A percentile compares a stretch with the other conserved stretches of the same genome.
These are phyloP conservation scores for Aphyosemion australe DNA, from an alignment of 2,113 vertebrate species.

Conservation along the genomic window DNA sequence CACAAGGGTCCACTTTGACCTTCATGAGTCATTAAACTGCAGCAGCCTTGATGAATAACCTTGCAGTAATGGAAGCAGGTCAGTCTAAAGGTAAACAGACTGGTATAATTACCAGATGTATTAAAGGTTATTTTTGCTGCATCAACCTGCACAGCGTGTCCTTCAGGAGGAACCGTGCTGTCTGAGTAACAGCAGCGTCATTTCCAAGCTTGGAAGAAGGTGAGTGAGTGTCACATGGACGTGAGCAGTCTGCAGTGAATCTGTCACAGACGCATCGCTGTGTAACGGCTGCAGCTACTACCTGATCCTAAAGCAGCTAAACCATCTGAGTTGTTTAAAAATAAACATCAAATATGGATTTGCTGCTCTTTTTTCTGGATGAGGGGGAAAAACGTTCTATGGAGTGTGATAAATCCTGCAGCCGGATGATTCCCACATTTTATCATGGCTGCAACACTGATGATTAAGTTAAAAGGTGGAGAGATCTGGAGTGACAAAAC, in stretches of 20 bases:
- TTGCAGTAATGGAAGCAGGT: too few relatives aligned
- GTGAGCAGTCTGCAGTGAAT: slow-evolving; percentile 33
- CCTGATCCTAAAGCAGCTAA: not conserved
- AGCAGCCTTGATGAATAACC: slow-evolving; percentile 1
- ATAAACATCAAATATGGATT: too few relatives aligned
- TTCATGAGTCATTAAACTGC: not conserved
- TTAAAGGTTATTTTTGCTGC: slow-evolving; percentile 11
- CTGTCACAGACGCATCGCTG: slow-evolving; percentile 28
- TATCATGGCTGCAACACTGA: too few relatives aligned
- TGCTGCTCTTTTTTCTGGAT: too few relatives aligned
- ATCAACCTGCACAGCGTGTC: too few relatives aligned
- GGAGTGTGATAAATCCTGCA: too few relatives aligned
- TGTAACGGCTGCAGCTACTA: not conserved
- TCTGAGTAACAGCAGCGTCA: slow-evolving; percentile 16
- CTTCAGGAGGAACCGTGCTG: slow-evolving; percentile 8
- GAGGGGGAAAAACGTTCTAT: too few relatives aligned
- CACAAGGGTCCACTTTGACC: not conserved
- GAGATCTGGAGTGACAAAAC: too few relatives aligned
- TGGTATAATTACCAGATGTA: slow-evolving; percentile 12
- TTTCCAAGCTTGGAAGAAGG: slow-evolving; percentile 5
- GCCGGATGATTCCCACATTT: too few relatives aligned
- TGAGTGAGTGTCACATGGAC: slow-evolving; percentile 41
- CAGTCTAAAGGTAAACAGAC: slow-evolving; percentile 5
- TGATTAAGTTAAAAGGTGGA: too few relatives aligned
- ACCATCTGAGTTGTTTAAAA: too few relatives aligned